A percentile compares a stretch with the other conserved stretches of the same genome.
phyloP scores from a whole-genome alignment of 2,797 vertebrate genomes.

The Epinephelus awoara region DNA sequence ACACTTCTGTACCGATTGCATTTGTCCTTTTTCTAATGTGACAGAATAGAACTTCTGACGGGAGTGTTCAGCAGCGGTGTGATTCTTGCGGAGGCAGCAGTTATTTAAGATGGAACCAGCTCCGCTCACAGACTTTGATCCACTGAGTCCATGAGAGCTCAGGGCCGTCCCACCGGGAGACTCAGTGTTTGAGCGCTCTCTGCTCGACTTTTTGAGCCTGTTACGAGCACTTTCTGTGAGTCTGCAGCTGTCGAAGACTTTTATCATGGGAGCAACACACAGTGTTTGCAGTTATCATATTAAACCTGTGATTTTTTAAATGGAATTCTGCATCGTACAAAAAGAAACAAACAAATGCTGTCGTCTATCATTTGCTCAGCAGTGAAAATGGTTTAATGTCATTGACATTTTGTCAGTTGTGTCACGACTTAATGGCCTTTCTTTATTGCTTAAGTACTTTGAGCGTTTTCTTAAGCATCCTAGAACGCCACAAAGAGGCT shows the following conservation, averaged over 20 bases:
- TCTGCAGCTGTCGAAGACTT: neutral
- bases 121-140: conserved; percentile 8
- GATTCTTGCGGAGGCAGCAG: no score
- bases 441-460: conserved; percentile 24
- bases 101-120: neutral
- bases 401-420: conserved; percentile 5
- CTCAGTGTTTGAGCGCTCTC: neutral
- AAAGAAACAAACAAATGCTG: neutral
- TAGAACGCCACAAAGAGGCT: conserved; percentile 34
- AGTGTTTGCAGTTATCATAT: neutral
- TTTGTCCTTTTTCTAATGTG: no score
- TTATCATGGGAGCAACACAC: neutral
- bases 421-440: neutral
- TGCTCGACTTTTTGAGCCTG: neutral
- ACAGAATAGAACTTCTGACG: neutral
- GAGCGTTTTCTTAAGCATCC: conserved; percentile 14
- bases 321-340: neutral
- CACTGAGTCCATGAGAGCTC: conserved; percentile 3
- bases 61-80: neutral
- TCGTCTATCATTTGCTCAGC: neutral
- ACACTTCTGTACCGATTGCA: no score
- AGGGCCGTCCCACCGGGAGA: neutral
- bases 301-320: neutral
- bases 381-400: conserved; percentile 9
- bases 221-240: neutral